phyloP scores from a whole-genome alignment of 1,140 invertebrate genomes.

The Zaprionus vittiger region DNA sequence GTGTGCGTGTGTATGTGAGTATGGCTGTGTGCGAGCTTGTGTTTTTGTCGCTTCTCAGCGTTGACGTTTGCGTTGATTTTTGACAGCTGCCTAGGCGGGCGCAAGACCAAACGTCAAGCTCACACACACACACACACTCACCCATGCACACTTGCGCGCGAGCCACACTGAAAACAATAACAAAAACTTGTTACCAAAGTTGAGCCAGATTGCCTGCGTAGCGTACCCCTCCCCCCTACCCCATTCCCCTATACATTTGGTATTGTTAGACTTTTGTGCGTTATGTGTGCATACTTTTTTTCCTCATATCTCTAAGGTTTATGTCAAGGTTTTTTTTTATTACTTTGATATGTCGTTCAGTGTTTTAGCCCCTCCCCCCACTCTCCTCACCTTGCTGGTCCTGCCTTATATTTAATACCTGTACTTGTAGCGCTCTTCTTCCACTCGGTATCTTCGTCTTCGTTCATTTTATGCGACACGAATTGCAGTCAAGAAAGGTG shows the following conservation, averaged over 20 bases:
- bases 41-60: slow-evolving; percentile 72
- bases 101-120: slow-evolving; percentile 56
- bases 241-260: slow-evolving; percentile 22
- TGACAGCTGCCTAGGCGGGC: slow-evolving; percentile 74
- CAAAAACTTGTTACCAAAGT: slow-evolving; percentile 81
- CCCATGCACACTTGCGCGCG: background rate
- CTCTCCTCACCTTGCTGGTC: background rate
- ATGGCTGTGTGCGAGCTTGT: slow-evolving; percentile 33
- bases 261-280: slow-evolving; percentile 78
- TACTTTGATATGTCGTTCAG: slow-evolving; percentile 59
- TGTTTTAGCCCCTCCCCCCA: background rate
- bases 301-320: slow-evolving; percentile 80
- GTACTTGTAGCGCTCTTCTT: slow-evolving; percentile 56
- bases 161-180: slow-evolving; percentile 65
- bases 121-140: slow-evolving; percentile 25
- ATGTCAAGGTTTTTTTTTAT: slow-evolving; percentile 81
- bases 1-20: slow-evolving; percentile 11
- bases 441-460: background rate
- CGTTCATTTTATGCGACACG: slow-evolving; percentile 45
- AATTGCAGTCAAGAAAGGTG: slow-evolving; percentile 75
- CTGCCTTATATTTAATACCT: slow-evolving; percentile 57
- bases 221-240: background rate
- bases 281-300: slow-evolving; percentile 67
- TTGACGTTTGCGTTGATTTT: slow-evolving; percentile 81
- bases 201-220: slow-evolving; percentile 71